Conservation (phyloP, 2,113 vertebrate genomes). For the Amphilophus citrinellus region DNA sequence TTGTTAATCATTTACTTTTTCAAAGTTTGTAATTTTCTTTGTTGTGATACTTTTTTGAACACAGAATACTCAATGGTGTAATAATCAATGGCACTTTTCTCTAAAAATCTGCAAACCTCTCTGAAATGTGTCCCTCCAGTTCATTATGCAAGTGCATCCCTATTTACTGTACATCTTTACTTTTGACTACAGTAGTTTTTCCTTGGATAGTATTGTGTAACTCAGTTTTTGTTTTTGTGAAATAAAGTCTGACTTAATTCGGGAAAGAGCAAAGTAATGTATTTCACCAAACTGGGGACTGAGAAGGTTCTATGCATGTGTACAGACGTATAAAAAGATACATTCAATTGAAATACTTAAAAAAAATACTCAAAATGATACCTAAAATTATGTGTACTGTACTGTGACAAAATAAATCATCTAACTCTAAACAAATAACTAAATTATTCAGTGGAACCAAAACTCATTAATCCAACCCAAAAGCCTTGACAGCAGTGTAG, state of each 20-base stretch:
- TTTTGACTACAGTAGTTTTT: not conserved
- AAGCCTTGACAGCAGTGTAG: not conserved
- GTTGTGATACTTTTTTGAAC: no score
- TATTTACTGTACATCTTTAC: not conserved
- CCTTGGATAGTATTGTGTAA: not conserved
- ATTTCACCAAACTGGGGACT: accelerated
- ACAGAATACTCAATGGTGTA: no score
- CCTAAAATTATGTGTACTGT: not conserved
- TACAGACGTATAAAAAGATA: accelerated
- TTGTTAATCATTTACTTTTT: no score
- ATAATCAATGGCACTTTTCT: no score
- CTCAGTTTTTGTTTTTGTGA: not conserved
- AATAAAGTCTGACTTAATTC: not conserved
- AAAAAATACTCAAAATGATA: not conserved
- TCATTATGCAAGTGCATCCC: not conserved
- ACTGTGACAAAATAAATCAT: not conserved
- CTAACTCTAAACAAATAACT: not conserved
- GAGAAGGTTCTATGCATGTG: not conserved
- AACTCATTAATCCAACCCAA: not conserved
- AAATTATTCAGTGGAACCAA: not conserved
- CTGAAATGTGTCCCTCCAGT: not conserved
- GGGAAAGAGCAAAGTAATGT: not conserved
- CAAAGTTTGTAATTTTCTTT: no score
- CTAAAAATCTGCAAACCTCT: accelerated
- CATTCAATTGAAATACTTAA: not conserved